Evolutionary conservation across 2,113 vertebrate species (phyloP).

Genomic region (Eubucco bourcierii): DNA sequence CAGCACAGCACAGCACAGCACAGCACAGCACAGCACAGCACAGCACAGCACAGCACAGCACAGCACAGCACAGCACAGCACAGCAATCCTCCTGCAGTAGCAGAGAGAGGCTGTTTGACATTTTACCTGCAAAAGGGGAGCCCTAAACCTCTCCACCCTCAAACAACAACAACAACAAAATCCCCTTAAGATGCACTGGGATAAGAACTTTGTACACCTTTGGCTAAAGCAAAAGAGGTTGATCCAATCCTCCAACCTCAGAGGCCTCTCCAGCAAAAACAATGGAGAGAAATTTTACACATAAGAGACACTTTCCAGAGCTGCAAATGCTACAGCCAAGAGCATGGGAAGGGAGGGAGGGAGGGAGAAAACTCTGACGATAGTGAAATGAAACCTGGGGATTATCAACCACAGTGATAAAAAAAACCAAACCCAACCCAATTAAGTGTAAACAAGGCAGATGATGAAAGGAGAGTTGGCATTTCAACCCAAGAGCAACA

Average conservation of each 20-base stretch:
- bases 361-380: not conserved
- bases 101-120: too few relatives aligned
- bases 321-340: not conserved
- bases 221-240: not conserved
- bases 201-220: not conserved
- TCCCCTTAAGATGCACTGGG: rapidly evolving
- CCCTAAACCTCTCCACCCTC: not conserved
- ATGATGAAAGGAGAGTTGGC: slow-evolving; percentile 10
- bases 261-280: not conserved
- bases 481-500: not conserved
- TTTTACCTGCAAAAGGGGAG: not conserved
- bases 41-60: too few relatives aligned
- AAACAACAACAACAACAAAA: not conserved
- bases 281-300: not conserved
- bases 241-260: not conserved
- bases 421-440: too few relatives aligned
- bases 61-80: not conserved
- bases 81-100: not conserved
- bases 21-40: too few relatives aligned
- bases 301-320: not conserved
- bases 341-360: not conserved
- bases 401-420: not conserved
- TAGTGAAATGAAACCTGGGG: slow-evolving; percentile 24
- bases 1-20: too few relatives aligned
- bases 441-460: slow-evolving; percentile 30